phyloP scores from a whole-genome alignment of 2,888 invertebrate genomes.

The Lycia hirtaria region DNA sequence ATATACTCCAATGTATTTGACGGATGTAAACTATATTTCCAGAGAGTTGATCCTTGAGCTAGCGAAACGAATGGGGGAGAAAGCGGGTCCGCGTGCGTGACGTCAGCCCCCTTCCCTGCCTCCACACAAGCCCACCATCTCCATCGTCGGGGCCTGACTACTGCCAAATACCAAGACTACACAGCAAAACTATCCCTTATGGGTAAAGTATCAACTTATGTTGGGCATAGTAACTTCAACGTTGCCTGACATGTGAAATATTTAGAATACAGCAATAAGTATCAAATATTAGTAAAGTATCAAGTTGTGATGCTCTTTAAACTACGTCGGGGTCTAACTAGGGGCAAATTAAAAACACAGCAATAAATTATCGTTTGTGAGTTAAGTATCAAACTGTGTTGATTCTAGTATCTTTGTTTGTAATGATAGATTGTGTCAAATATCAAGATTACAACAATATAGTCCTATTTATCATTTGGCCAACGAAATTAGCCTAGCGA shows the following conservation, averaged over 20 bases:
- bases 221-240: background rate
- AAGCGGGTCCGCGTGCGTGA: conserved; percentile 58
- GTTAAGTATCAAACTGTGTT: too few relatives aligned
- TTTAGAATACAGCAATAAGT: background rate
- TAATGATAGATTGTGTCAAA: too few relatives aligned
- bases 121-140: conserved; percentile 47
- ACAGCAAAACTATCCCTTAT: background rate
- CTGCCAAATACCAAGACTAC: background rate
- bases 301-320: background rate
- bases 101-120: conserved; percentile 41
- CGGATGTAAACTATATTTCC: too few relatives aligned
- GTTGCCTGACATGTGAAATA: background rate
- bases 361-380: too few relatives aligned
- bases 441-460: too few relatives aligned
- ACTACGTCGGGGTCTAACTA: too few relatives aligned
- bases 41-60: conserved; percentile 77
- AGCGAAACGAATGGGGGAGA: conserved; percentile 75
- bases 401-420: too few relatives aligned
- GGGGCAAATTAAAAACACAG: too few relatives aligned
- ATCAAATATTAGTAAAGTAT: background rate
- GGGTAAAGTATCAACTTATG: conserved; percentile 3
- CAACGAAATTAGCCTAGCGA: too few relatives aligned
- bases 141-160: conserved; percentile 63
- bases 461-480: too few relatives aligned
- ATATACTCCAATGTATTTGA: background rate